Evolutionary conservation across 2,797 vertebrate species (phyloP).

Genomic region (Synanceia verrucosa): DNA sequence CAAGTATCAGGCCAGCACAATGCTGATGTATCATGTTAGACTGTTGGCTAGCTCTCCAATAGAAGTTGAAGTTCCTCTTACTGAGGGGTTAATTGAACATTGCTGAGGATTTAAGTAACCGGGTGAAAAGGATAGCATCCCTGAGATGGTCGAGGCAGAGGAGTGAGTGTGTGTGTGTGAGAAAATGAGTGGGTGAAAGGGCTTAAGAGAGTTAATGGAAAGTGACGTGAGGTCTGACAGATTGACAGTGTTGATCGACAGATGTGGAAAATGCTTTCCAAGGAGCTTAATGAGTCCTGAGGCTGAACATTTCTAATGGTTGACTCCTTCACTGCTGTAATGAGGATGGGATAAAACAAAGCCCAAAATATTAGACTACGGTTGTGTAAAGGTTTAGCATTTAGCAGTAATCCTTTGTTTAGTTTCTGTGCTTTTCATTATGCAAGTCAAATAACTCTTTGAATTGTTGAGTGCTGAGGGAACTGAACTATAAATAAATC

Average conservation of each 20-base stretch:
- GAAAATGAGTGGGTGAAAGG: conserved; percentile 29
- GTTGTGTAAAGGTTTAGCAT: background rate
- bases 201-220: conserved; percentile 67
- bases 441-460: background rate
- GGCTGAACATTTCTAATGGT: conserved; percentile 41
- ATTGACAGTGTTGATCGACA: conserved; percentile 67
- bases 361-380: background rate
- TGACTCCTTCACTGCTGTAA: conserved; percentile 26
- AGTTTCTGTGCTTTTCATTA: background rate
- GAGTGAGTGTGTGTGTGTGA: background rate
- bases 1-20: conserved; percentile 4
- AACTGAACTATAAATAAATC: background rate
- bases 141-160: conserved; percentile 11
- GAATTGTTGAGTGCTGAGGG: background rate
- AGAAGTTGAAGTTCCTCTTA: conserved; percentile 53
- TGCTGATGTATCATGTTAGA: conserved; percentile 31
- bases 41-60: conserved; percentile 43
- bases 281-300: conserved; percentile 51
- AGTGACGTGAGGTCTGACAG: conserved; percentile 61
- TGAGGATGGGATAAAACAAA: conserved; percentile 10
- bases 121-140: conserved; percentile 42
- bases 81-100: conserved; percentile 53
- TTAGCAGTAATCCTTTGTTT: background rate
- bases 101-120: conserved; percentile 53
- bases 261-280: conserved; percentile 55